Evolutionary conservation across 2,797 vertebrate genomes (phyloP), one percentile per base, ranked within the genome.

Genomic region (Cossypha dichroa): DNA sequence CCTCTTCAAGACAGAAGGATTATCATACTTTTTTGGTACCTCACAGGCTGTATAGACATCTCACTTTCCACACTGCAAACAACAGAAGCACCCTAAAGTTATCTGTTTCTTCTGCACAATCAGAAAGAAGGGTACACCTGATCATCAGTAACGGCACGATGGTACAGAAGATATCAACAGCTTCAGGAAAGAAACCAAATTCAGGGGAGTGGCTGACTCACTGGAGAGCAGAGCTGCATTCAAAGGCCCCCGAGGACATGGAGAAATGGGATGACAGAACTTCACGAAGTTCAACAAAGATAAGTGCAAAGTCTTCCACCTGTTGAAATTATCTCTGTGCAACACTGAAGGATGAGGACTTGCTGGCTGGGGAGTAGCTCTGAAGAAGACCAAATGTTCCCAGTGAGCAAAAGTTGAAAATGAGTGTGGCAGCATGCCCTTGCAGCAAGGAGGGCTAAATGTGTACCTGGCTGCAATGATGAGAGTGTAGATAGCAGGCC

Each of bases 361-460:
- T 79, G 25, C 31, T 52, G 34, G 22, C 41, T 85, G 22, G 17
- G 28, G 31, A 76, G 20, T 19, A 69, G 40, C 34, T 72, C 66
- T 69, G 76, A 60, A 80, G 72, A 89, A 33, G 13, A 63, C 6
- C 28, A 49, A 64, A 78, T 49, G n/a, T 22, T 68, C 12, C 10
- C 5, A 1, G 49, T 34, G 58, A 77, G 36, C 8, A 89, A 26
- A 85, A 85, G 41, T 0, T 80, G 66, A 90, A 85, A 73, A 88
- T 51, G 28, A 68, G 25, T 64, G 66, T 70, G 46, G 45, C 58
- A 66, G 73, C 20, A 45, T 36, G 76, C 33, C 82, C 88, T 86
- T 91, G 90, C 23, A 69, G 58, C 68, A 92, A 90, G 82, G 56
- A 94, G 91, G 76, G 60, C 75, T 90, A 80, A 94, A 91, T 29